Base-by-base conservation (phyloP, 2,797 vertebrate species). In the Hybognathus amarus region DNA sequence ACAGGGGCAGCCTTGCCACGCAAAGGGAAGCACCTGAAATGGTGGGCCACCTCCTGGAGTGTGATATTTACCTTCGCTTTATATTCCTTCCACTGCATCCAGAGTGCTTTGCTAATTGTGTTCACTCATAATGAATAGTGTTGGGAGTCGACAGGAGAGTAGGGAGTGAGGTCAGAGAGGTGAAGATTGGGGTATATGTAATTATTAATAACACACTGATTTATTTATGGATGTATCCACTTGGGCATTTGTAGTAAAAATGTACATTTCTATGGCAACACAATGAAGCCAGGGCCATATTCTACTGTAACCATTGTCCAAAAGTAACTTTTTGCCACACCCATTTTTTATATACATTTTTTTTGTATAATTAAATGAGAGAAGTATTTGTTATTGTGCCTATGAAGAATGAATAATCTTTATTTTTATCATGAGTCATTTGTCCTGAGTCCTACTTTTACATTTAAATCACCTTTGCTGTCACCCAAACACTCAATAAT, bases 11-110 rank as follows among this genome's bases (percentile, higher is more conserved):
- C 59, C 63, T 36, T 83, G 61, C 68, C 80, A 79, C 5, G 68
- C 70, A 70, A 70, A 68, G 71, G 83, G 83, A 85, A 84, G 78
- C 86, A 83, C 88, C 86, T 88, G 85, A 88, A 87, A 85, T 45
- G 24, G 84, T 83, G 71, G 66, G 69, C 63, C 85, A 64, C 76
- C 86, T 86, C 86, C 88, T 82, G 68, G 68, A 33, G 87, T 74
- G 83, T 89, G 88, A 86, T 88, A 89, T 89, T 89, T 88, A 89
- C 86, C 85, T 85, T 69, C 33, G 5, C 67, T 67, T 71, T 71
- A 56, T 82, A 52, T 76, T 79, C 56, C 73, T 80, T 79, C 81
- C 67, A 52, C 61, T 77, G 78, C 83, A 78, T 83, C 84, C 74
- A 79, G 42, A 73, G 69, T 40, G 18, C 30, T 33, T 33, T 33